Evolutionary conservation across 2,113 vertebrate genomes (phyloP).

Genomic region (Malurus elegans): DNA sequence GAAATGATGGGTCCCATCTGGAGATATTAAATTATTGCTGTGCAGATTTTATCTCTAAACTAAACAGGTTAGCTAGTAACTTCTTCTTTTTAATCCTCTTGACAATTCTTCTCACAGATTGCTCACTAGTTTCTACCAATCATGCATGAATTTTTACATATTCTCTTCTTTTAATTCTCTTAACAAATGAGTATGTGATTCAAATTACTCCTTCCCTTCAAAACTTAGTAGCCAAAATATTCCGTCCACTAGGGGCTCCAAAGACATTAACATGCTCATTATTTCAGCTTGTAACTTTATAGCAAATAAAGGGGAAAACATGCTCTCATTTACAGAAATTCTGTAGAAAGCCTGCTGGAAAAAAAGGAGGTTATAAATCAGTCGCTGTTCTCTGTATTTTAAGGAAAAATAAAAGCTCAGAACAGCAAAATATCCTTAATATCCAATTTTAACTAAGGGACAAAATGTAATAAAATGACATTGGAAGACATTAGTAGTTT

Average conservation of each 20-base stretch:
- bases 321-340: not conserved
- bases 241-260: slow-evolving; percentile 8
- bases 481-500: not conserved
- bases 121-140: not conserved
- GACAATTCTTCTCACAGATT: not conserved
- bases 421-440: slow-evolving; percentile 25
- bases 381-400: not conserved
- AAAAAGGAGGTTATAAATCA: not conserved
- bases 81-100: slow-evolving; percentile 19
- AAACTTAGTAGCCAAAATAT: slow-evolving; percentile 14
- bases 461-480: slow-evolving; percentile 26
- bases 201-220: slow-evolving; percentile 12
- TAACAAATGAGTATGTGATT: slow-evolving; percentile 20
- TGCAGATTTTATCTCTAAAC: not conserved
- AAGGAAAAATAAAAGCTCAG: not conserved
- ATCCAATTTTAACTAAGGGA: slow-evolving; percentile 15
- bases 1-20: not conserved
- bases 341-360: slow-evolving; percentile 10
- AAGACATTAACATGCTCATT: slow-evolving; percentile 15
- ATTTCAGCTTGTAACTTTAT: slow-evolving; percentile 34
- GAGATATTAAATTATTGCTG: not conserved
- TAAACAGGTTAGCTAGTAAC: not conserved
- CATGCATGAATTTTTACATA: not conserved
- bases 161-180: not conserved
- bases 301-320: not conserved